These are phyloP conservation scores for Trichogramma pretiosum DNA, from an alignment of 1,140 invertebrate species.

Conservation along the genomic window DNA sequence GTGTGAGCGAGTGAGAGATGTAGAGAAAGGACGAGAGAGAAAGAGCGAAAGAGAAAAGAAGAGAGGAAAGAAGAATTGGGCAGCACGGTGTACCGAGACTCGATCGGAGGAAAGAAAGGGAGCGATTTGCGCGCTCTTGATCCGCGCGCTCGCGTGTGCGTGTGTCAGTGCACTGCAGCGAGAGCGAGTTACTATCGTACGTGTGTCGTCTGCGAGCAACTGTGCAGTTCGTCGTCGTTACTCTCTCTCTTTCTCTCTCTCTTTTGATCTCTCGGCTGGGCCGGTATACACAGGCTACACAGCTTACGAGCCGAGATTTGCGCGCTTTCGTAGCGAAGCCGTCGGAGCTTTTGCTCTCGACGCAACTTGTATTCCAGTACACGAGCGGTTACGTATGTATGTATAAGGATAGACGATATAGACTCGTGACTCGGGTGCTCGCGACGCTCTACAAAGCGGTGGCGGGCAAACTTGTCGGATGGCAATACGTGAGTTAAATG, in stretches of 20 bases:
- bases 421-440: conserved; percentile 1
- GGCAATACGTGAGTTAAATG: conserved; percentile 51
- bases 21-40: neutral
- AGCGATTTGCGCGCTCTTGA: neutral
- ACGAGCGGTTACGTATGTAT: too few relatives aligned
- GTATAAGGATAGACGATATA: too few relatives aligned
- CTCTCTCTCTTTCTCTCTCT: too few relatives aligned
- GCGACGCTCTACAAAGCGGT: conserved; percentile 44
- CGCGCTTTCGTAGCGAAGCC: too few relatives aligned
- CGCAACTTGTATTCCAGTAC: too few relatives aligned
- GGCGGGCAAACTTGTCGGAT: conserved; percentile 48
- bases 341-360: too few relatives aligned
- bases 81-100: too few relatives aligned
- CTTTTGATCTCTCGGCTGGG: too few relatives aligned
- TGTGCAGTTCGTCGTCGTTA: too few relatives aligned
- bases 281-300: too few relatives aligned
- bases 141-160: neutral
- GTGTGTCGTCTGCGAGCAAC: neutral
- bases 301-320: too few relatives aligned
- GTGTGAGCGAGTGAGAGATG: neutral
- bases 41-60: conserved; percentile 7
- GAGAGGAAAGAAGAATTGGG: conserved; percentile 6
- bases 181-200: neutral
- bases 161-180: neutral
- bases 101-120: neutral